A percentile compares a stretch with the other conserved stretches of the same genome.
Conservation (phyloP, 2,113 vertebrate species). For the Actenoides hombroni region DNA sequence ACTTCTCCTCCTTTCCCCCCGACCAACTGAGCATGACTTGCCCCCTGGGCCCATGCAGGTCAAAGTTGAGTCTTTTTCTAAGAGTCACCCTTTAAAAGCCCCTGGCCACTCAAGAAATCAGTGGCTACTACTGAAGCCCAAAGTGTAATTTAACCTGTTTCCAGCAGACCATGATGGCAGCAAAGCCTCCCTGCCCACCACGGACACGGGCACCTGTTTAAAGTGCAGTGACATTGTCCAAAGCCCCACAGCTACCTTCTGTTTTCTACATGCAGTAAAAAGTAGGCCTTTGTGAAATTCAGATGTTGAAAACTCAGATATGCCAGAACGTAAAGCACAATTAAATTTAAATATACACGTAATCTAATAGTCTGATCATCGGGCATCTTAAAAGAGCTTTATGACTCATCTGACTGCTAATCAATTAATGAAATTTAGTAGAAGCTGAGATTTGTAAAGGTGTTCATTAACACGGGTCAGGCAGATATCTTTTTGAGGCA, state of each 20-base stretch:
- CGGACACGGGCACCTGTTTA: background rate
- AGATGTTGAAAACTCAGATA: background rate
- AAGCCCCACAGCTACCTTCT: background rate
- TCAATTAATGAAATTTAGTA: background rate
- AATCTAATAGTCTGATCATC: background rate
- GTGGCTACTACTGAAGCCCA: background rate
- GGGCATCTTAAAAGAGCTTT: background rate
- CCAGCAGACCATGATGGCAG: background rate
- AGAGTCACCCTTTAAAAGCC: background rate
- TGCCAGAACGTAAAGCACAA: background rate
- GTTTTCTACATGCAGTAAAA: background rate
- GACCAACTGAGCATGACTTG: no score
- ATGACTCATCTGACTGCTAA: background rate
- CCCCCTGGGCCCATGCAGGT: no score
- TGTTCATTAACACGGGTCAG: background rate
- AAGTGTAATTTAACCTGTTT: background rate
- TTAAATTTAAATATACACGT: background rate
- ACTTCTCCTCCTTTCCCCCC: no score
- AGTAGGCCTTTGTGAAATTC: background rate
- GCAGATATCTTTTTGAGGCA: background rate
- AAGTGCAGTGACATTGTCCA: background rate
- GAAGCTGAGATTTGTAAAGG: background rate
- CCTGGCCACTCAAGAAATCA: background rate
- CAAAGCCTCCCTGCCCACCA: background rate
- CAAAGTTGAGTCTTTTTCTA: background rate